Conservation (phyloP, 2,113 vertebrate genomes). For the Anser cygnoides region DNA sequence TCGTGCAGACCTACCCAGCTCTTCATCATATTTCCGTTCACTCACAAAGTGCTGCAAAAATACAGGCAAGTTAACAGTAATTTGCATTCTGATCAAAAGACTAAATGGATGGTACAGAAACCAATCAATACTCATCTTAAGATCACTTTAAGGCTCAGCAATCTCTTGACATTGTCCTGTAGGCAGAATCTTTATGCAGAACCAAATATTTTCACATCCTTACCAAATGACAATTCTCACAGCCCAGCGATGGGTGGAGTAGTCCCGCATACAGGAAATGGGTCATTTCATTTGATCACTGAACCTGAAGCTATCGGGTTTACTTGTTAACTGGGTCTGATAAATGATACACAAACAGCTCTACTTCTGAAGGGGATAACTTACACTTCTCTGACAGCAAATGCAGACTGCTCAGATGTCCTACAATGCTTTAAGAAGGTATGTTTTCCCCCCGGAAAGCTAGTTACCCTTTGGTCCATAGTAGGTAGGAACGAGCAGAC, state of each 20-base stretch:
- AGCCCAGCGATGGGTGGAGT: neutral
- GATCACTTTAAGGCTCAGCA: neutral
- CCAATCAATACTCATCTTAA: neutral
- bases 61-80: neutral
- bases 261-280: neutral
- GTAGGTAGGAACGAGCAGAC: neutral
- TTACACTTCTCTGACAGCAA: neutral
- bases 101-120: neutral
- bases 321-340: neutral
- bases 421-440: neutral
- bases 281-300: neutral
- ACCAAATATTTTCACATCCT: neutral
- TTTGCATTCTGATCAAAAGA: neutral
- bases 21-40: conserved; percentile 84
- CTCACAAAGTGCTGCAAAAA: conserved; percentile 83
- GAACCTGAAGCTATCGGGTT: neutral
- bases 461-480: neutral
- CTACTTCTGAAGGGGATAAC: neutral
- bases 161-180: neutral
- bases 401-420: neutral
- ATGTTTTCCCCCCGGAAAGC: neutral
- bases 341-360: neutral
- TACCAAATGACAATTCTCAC: neutral
- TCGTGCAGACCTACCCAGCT: conserved; percentile 80
- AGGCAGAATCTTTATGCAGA: neutral